Base-by-base conservation (phyloP, 1,140 invertebrate species). In the Coenobita brevimanus region DNA sequence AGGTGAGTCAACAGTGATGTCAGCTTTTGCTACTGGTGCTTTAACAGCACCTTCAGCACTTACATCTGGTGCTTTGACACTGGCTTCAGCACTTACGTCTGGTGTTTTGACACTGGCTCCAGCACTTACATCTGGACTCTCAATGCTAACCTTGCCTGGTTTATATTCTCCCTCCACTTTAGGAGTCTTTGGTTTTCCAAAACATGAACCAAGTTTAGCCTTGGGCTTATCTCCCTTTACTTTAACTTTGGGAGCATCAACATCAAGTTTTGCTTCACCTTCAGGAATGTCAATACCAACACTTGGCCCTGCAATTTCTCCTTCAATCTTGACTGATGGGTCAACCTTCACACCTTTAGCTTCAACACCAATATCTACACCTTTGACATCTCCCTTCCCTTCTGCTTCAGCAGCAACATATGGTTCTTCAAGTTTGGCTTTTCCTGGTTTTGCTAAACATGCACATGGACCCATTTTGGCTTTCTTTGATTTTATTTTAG, bases 381-480 rank as follows among this genome's bases (percentile, higher is more conserved):
- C 78, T 60, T 69, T 54, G n/a, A 69, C 10, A 54, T 88, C 64
- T 69, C 62, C 69, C 33, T 88, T 75, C n/a, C 67, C 71, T 76
- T 60, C 80, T 33, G 41, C 50, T 13, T 54, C 60, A 43, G 54
- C 60, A 27, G 81, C 33, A 33, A 83, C 67, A 50, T 89, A 80
- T 43, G 82, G 81, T 33, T 83, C 81, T 27, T 83, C 88, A 30
- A 57, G 30, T 78, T 78, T 78, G 13, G 41, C 38, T 84, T 89
- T 83, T 17, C 64, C 60, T 67, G 69, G 33, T 73, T 82, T 82
- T 57, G 79, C 86, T 8, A 88, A 67, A 75, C 86, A 88, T 17
- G 86, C 78, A 81, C 78, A 82, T 82, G 79, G 78, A 75, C 67
- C 79, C 2, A 76, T 27, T 76, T 88, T 88, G 17, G 67, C 54